Base-by-base conservation (phyloP, 2,888 invertebrate genomes). In the Ptychoptera albimana region DNA sequence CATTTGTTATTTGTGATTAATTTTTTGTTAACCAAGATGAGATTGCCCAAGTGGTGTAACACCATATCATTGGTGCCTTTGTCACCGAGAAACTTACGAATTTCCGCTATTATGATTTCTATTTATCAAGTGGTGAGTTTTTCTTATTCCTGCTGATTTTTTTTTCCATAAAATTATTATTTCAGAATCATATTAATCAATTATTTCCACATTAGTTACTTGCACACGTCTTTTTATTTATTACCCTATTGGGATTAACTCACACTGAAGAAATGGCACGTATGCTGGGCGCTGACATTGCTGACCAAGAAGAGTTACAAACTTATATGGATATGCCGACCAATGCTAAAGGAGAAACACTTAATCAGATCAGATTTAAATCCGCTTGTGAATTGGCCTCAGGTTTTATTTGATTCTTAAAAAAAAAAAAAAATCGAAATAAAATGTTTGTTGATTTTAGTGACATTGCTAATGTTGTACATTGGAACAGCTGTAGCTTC, bases 211-310 rank as follows among this genome's bases (percentile, higher is more conserved):
- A 46, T 3, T 46, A 64, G 64, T 52, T 64, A n/a, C 54, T 64
- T 45, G 60, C 66, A 7, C 63, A 62, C 46, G 54, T 63, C 12
- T 46, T 61, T 23, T 51, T 66, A 16, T 66, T 66, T 47, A 51
- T 64, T 41, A 60, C 62, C 40, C 48, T 64, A 5, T 50, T 66
- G 45, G 61, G 62, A 9, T 49, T 65, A 42, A 60, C 62, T 1
- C 65, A 66, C 51, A 63, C 63, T 29, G 64, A 64, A 45, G 59
- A 66, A 55, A 63, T 63, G 56, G 59, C 60, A 42, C 55, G 57
- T 10, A 57, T 64, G 49, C 52, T 66, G 6, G 58, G 57, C 11
- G 48, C 60, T 50, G 65, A 66, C 45, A 64, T 64, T 48, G 50
- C 60, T 46, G 65, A 66, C 51, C 63, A 66, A 45, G 60, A 60